A percentile compares a stretch with the other conserved stretches of the same genome.
These are phyloP conservation scores for Salminus brasiliensis DNA, from an alignment of 2,113 vertebrate species.

Conservation along the genomic window DNA sequence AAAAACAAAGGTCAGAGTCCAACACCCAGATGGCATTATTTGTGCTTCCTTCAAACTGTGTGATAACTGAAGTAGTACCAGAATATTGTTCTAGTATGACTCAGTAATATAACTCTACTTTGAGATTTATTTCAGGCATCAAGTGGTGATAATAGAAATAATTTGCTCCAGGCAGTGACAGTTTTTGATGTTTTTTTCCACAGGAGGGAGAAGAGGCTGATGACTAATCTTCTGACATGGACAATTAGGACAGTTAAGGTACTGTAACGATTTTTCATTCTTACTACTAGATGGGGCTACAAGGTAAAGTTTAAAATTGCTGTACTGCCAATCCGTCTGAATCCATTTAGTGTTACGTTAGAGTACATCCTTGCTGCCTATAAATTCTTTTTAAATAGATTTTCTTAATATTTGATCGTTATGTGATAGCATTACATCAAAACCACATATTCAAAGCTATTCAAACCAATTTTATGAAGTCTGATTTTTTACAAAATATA, in stretches of 20 bases:
- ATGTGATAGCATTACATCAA: too few species aligned
- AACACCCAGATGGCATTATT: neutral
- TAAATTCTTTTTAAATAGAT: too few species aligned
- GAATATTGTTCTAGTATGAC: too few species aligned
- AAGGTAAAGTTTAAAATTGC: neutral
- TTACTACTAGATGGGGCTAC: slow-evolving; percentile 34
- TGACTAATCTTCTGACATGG: neutral
- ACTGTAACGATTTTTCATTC: neutral
- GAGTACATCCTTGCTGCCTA: too few species aligned
- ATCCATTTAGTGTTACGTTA: too few species aligned
- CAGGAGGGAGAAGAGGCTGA: slow-evolving; percentile 42
- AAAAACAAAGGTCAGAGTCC: neutral
- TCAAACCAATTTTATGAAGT: too few species aligned
- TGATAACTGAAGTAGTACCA: neutral
- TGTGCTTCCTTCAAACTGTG: neutral
- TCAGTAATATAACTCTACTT: too few species aligned
- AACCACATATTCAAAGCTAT: too few species aligned
- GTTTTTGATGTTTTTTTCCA: neutral
- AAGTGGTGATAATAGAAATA: neutral
- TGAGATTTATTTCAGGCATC: neutral
- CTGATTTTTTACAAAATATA: too few species aligned
- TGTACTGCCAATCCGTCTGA: neutral
- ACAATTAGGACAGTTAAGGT: slow-evolving; percentile 28
- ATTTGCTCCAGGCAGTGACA: too few species aligned
- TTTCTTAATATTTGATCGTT: too few species aligned